These are phyloP conservation scores for Spilogale gracilis DNA, from an alignment of 2,113 vertebrate species.

Conservation along the genomic window DNA sequence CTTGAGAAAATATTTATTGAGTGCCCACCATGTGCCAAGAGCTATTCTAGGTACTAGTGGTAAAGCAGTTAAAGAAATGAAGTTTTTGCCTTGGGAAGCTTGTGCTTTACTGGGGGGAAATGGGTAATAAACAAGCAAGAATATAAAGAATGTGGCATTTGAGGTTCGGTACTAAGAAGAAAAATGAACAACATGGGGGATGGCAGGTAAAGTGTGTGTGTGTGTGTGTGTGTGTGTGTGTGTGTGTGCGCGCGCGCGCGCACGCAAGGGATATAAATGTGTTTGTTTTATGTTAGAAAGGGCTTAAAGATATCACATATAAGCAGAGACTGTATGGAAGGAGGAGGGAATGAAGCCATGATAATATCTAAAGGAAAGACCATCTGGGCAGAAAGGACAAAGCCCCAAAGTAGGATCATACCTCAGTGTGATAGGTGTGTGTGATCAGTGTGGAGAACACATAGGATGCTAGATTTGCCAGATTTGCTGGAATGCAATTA, in stretches of 20 bases:
- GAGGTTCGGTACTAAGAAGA: not conserved
- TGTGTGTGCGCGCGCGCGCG: too few relatives aligned
- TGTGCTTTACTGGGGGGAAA: not conserved
- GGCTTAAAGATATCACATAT: not conserved
- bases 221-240: not conserved
- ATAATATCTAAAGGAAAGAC: not conserved
- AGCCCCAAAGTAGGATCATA: not conserved
- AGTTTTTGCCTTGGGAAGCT: not conserved
- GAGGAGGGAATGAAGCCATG: not conserved
- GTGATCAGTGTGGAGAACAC: not conserved
- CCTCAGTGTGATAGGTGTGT: not conserved
- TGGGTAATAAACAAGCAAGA: not conserved
- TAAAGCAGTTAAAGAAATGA: not conserved
- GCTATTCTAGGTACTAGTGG: not conserved
- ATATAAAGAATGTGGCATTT: not conserved
- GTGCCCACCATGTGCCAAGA: not conserved
- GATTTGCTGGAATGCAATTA: not conserved
- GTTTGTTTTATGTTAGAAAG: not conserved
- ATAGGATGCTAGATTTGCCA: not conserved
- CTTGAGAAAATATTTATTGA: not conserved
- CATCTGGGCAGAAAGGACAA: not conserved
- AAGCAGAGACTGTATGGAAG: not conserved
- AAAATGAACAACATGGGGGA: not conserved
- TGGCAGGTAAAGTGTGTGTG: not conserved
- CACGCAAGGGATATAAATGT: not conserved